These are phyloP conservation scores for Cybosia mesomella DNA, from an alignment of 2,888 invertebrate genomes.

Conservation along the genomic window DNA sequence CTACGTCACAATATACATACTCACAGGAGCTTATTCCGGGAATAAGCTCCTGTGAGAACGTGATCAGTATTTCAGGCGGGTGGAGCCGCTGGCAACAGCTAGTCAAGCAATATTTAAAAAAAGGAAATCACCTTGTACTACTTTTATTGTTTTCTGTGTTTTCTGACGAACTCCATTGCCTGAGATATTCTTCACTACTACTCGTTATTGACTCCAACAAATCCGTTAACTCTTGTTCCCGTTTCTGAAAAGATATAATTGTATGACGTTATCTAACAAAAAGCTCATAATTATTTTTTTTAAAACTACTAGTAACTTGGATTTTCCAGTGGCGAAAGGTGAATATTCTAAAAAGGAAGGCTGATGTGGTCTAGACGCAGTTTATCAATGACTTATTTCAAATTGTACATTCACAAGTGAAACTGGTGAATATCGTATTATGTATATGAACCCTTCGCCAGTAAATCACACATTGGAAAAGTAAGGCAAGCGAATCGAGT, in stretches of 20 bases:
- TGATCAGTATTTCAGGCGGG: too few relatives aligned
- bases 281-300: background rate
- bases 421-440: background rate
- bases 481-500: background rate
- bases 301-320: background rate
- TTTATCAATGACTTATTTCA: background rate
- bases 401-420: background rate
- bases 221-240: conserved; percentile 66
- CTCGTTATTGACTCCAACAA: conserved; percentile 78
- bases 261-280: background rate
- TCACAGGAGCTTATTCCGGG: background rate
- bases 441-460: too few relatives aligned
- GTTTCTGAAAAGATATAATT: conserved; percentile 47
- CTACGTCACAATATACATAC: too few relatives aligned
- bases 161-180: conserved; percentile 74
- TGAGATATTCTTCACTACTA: conserved; percentile 78
- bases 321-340: background rate
- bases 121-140: conserved; percentile 64
- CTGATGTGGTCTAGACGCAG: background rate
- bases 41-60: background rate
- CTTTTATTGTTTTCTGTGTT: conserved; percentile 68
- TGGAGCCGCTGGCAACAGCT: background rate
- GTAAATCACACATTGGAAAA: background rate
- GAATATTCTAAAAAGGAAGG: background rate
- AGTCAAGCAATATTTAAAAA: background rate